Conservation (phyloP, 2,888 invertebrate species). For the Dryocosmus kuriphilus region DNA sequence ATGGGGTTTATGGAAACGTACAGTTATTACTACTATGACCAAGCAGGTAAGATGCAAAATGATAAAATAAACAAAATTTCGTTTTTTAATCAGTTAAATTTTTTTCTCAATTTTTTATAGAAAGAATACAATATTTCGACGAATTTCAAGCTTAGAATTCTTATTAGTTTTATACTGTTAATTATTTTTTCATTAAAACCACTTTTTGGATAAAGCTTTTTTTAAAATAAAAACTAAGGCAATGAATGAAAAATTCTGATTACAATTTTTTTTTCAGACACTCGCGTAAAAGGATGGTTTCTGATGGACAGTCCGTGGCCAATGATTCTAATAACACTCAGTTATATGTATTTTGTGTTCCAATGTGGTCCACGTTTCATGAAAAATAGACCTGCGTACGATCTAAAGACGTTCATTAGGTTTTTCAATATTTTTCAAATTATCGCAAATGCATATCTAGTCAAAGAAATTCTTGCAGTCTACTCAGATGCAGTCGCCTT, state of each 20-base stretch:
- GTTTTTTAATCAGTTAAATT: not conserved
- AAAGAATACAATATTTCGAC: not conserved
- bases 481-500: slow-evolving; percentile 81
- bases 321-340: slow-evolving; percentile 71
- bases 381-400: slow-evolving; percentile 83
- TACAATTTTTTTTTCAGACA: slow-evolving; percentile 75
- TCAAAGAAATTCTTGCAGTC: slow-evolving; percentile 78
- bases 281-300: slow-evolving; percentile 82
- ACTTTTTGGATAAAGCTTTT: not conserved
- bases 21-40: slow-evolving; percentile 52
- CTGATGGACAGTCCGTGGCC: slow-evolving; percentile 83
- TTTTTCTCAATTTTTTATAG: not conserved
- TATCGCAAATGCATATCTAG: slow-evolving; percentile 60
- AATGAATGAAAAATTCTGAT: not conserved
- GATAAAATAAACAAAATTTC: not conserved
- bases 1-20: slow-evolving; percentile 53
- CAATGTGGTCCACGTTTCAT: slow-evolving; percentile 84
- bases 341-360: slow-evolving; percentile 81
- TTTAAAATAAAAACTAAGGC: not conserved
- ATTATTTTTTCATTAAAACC: not conserved
- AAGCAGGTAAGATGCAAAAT: slow-evolving; percentile 51
- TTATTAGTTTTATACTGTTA: not conserved
- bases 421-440: slow-evolving; percentile 89
- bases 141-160: not conserved
- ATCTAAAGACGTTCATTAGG: slow-evolving; percentile 83